Evolutionary conservation across 2,113 vertebrate genomes (phyloP), one percentile per base, ranked within the genome.

Genomic region (Mellivora capensis): DNA sequence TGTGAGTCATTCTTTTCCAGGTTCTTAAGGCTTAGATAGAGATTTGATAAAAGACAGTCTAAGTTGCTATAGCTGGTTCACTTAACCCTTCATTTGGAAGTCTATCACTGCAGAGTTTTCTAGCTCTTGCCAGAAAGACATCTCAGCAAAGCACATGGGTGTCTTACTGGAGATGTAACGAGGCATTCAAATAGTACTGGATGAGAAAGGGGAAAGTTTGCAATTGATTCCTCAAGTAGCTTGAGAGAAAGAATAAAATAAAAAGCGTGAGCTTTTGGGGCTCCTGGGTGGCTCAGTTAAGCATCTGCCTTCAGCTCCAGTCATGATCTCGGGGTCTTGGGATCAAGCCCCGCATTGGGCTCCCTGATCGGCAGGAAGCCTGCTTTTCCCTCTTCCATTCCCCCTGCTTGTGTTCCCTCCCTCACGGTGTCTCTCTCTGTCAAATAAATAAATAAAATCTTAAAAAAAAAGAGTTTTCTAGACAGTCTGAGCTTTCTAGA

Each of bases 21-120:
- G 34, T 90, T 87, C 89, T 49, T 54, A 91, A 72, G 18, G 47
- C 39, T 77, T 52, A 83, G 79, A 95, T 64, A 59, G 2, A 42
- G 31, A 77, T 94, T 94, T 95, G 86, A 93, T 84, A 62, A 96
- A 93, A 91, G 79, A 49, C 64, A 87, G 37, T 80, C 12, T 82
- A 84, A 61, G 25, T 39, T 71, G 42, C 87, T 85, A 62, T 8
- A 82, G 59, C 34, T 93, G 76, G 15, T 42, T 95, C 87, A 25
- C 47, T 92, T 87, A 88, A 90, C 71, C 64, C 72, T 97, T 92
- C 54, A 6, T 67, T 27, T 90, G 76, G 37, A 69, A 67, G 23
- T 42, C 34, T 86, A n/a, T 29, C 9, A 27, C 15, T 37, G 11
- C 6, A 42, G 39, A 81, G 7, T 80, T 95, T 94, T 90, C 85